Evolutionary conservation across 2,797 vertebrate species (phyloP).

Genomic region (Anas capensis): DNA sequence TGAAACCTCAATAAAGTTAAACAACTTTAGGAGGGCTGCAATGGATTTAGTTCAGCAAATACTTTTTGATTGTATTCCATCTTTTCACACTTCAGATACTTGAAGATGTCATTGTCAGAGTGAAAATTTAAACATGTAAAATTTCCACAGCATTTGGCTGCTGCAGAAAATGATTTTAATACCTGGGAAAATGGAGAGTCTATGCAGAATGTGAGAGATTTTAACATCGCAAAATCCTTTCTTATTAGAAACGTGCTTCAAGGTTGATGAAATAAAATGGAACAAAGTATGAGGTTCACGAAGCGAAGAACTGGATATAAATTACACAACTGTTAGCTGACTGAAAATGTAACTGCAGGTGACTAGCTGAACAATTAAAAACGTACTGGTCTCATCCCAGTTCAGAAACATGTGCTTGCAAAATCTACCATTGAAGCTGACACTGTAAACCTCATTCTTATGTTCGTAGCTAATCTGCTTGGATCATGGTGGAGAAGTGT

Average conservation of each 20-base stretch:
- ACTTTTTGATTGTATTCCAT: background rate
- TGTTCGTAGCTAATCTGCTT: background rate
- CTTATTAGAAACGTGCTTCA: background rate
- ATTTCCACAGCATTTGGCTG: background rate
- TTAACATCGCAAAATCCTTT: background rate
- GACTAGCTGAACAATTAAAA: background rate
- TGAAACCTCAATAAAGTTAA: background rate
- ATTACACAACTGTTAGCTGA: background rate
- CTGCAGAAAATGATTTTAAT: background rate
- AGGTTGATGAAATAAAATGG: background rate
- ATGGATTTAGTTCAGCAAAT: background rate
- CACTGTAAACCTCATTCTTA: background rate
- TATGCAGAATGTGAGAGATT: background rate
- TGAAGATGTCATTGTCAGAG: background rate
- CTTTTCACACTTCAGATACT: conserved; percentile 1
- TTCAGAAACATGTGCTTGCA: background rate
- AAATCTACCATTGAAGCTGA: background rate
- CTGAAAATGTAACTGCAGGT: background rate
- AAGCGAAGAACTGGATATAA: background rate
- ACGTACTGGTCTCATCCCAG: background rate
- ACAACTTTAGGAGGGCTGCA: background rate
- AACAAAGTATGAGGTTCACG: background rate
- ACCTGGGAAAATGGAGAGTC: background rate
- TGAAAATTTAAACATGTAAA: background rate
- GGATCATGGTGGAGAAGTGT: background rate